Base-by-base conservation (phyloP, 2,113 vertebrate genomes). In the Ovis canadensis region DNA sequence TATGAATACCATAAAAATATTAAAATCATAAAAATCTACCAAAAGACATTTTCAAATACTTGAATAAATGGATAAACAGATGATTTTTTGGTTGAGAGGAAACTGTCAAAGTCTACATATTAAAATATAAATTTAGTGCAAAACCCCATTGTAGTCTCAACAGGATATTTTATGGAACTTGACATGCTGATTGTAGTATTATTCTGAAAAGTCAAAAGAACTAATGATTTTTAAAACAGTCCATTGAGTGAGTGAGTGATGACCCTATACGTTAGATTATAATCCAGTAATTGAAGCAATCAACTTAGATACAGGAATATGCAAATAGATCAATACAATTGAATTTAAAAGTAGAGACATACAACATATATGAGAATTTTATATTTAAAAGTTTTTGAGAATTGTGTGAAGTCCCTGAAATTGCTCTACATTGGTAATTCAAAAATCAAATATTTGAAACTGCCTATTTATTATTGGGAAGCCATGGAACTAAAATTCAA, bases 61-160 rank as follows among this genome's bases (percentile, higher is more conserved):
- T 85, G 25, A 8, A 80, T 27, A 62, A 81, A 71, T 74, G 60
- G 36, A 94, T 33, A 94, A 96, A 71, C 13, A 54, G 36, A 84
- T 1, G 3, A 25, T 59, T 86, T 90, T 82, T 13, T 71, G 13
- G 11, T 62, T 93, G 82, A 92, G 19, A 94, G 36, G 29, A n/a
- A 93, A 4, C 40, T 94, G 45, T 84, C 55, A 88, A n/a, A 71
- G 8, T 71, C n/a, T 71, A 60, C 25, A 90, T 86, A 94, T 95
- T 96, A 85, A 90, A 93, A 94, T 77, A 89, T 60, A 93, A 95
- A 77, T 81, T 91, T 40, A 88, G 7, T 86, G 43, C 29, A 86
- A 97, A 94, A 74, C 4, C 1, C 17, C 80, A 36, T 3, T 93
- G 3, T 52, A 77, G 11, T 82, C 19, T 7, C 48, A 91, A 48